A percentile compares a stretch with the other conserved stretches of the same genome.
Evolutionary conservation across 2,888 invertebrate species (phyloP).

Genomic region (Malthinus seriepunctatus): DNA sequence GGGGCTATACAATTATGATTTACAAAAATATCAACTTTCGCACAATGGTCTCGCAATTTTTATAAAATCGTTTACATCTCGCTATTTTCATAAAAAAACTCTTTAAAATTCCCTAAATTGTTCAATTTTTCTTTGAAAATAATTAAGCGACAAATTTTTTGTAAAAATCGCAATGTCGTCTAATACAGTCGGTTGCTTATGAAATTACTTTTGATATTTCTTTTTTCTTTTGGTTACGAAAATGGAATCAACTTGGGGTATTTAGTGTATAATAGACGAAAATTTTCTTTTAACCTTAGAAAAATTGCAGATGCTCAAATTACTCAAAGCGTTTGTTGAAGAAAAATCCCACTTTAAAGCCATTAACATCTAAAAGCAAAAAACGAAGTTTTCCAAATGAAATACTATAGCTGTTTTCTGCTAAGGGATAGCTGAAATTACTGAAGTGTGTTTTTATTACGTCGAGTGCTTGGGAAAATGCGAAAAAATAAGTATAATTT

Average conservation of each 20-base stretch:
- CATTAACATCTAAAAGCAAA: constrained; percentile 21
- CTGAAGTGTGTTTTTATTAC: constrained; percentile 21
- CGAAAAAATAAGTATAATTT: constrained; percentile 8
- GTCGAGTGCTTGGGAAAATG: background rate
- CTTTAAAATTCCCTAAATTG: too few species aligned
- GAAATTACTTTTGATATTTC: background rate
- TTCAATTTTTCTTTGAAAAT: background rate
- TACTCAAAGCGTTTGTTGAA: constrained; percentile 12
- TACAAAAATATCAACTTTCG: too few species aligned
- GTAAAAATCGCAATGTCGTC: background rate
- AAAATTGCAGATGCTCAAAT: constrained; percentile 14
- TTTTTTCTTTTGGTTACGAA: background rate
- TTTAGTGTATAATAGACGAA: background rate
- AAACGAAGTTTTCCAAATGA: constrained; percentile 19
- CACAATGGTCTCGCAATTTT: too few species aligned
- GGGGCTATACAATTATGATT: too few species aligned
- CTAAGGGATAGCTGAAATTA: constrained; percentile 18
- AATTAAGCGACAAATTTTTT: background rate
- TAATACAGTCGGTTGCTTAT: background rate
- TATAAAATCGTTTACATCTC: too few species aligned
- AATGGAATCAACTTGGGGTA: background rate
- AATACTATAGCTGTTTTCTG: constrained; percentile 15
- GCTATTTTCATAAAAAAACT: too few species aligned
- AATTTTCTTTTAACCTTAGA: constrained; percentile 7
- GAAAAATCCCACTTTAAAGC: constrained; percentile 22